Base-by-base conservation (phyloP, 2,888 invertebrate species). In the Muschampia plurimacula region DNA sequence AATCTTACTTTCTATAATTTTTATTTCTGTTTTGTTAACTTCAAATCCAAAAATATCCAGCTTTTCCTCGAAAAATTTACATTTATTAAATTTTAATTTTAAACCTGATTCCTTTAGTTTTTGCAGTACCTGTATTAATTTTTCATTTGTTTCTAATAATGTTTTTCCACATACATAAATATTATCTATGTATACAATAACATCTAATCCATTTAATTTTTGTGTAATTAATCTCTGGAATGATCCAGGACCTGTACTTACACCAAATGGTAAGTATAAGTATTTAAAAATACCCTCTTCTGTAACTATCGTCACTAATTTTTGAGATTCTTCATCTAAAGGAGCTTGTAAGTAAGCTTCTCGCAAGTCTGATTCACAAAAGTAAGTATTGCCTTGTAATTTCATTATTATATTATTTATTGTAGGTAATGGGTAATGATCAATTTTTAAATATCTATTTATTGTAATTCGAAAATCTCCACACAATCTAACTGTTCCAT, bases 1-100 rank as follows among this genome's bases (percentile, higher is more conserved):
- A 28, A 69, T 52, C 13, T 69, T 62, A 12, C 36, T 36, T 10
- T 59, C 6, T 59, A 59, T 59, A 28, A 59, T 32, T 28, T 32
- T 60, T 9, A 60, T 28, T 10, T 32, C 60, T 13, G 22, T 36
- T 63, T 69, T 63, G 46, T 63, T 69, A 36, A 69, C 63, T 13
- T 49, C n/a, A 63, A 44, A 69, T 60, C 68, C 68, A 81, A 81
- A 74, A 79, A 78, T 67, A 9, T 44, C 60, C 13, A 60, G 4
- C 22, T 75, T 7, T 10, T 39, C 7, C 77, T 76, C 4, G 44
- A 5, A 63, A 77, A 64, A 0, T 28, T 60, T 60, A 60, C 60
- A 60, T 10, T 60, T 60, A 8, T 60, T 32, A 0, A 13, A 32
- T 32, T 60, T 60, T 36, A 60, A 60, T n/a, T 60, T 60, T 32